Conservation (phyloP, 2,113 vertebrate species). For the Neomonachus schauinslandi region DNA sequence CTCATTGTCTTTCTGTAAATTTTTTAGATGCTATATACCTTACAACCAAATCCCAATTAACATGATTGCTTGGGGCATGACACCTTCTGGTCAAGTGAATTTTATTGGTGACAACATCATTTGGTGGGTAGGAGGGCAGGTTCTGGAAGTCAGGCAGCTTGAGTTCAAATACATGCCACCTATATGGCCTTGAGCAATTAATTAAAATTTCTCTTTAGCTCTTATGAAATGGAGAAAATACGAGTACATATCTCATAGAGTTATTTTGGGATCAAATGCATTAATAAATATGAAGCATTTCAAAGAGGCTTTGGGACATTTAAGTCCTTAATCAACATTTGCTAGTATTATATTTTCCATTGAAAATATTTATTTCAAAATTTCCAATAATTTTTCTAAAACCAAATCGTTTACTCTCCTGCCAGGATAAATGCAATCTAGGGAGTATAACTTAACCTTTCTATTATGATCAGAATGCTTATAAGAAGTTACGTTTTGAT, state of each 20-base stretch:
- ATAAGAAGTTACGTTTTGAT: not conserved
- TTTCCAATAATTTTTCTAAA: not conserved
- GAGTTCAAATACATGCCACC: not conserved
- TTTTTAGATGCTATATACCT: not conserved
- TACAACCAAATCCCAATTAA: not conserved
- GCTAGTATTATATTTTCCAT: not conserved
- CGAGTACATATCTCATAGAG: not conserved
- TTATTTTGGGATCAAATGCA: not conserved
- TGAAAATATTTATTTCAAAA: slow-evolving; percentile 38
- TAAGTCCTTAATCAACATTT: not conserved
- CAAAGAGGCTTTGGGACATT: not conserved
- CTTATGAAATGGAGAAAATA: not conserved
- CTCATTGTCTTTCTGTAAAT: not conserved
- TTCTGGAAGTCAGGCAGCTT: not conserved
- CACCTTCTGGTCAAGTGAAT: not conserved
- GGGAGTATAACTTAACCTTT: not conserved
- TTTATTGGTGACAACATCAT: not conserved
- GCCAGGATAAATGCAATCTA: not conserved
- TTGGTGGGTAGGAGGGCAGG: not conserved
- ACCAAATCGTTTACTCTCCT: not conserved
- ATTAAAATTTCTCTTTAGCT: not conserved
- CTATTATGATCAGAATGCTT: not conserved
- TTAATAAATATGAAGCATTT: not conserved
- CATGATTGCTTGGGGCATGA: not conserved
- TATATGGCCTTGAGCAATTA: not conserved